Percentiles rank a stretch among this genome's conserved stretches.
Conservation (phyloP, 2,888 invertebrate genomes). For the Crematogaster levior region DNA sequence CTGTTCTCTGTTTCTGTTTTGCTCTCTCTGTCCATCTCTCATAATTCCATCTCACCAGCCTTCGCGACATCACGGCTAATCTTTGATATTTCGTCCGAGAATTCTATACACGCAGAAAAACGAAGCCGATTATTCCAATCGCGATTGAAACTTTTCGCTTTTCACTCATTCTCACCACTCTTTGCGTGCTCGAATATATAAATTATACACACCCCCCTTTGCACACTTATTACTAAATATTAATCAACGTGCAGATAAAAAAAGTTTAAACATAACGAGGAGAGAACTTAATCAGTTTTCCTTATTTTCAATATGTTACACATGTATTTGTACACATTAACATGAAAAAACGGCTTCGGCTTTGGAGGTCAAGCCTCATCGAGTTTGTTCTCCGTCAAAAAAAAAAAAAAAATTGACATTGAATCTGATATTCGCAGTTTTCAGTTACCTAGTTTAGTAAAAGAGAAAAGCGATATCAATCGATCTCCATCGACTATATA, state of each 20-base stretch:
- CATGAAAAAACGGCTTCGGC: background rate
- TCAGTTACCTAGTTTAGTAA: slow-evolving; percentile 21
- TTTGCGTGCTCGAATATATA: background rate
- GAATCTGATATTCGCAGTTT: background rate
- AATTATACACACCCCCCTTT: slow-evolving; percentile 3
- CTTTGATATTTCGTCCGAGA: slow-evolving; percentile 62
- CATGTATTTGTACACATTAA: background rate
- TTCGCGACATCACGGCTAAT: slow-evolving; percentile 46
- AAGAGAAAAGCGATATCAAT: slow-evolving; percentile 22
- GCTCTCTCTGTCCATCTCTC: slow-evolving; percentile 57
- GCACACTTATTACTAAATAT: background rate
- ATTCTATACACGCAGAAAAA: background rate
- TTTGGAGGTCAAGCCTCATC: background rate
- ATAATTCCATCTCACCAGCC: slow-evolving; percentile 42
- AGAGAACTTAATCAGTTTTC: background rate
- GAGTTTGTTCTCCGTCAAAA: slow-evolving; percentile 3
- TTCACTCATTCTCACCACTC: background rate
- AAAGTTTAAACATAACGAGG: background rate
- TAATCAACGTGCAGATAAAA: background rate
- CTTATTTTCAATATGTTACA: background rate
- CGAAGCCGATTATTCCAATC: background rate
- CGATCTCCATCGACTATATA: slow-evolving; percentile 18
- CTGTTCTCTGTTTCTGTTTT: background rate
- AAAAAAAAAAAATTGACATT: background rate
- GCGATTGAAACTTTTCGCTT: background rate